Base-by-base conservation (phyloP, 2,113 vertebrate genomes). In the Chaenogobius annularis region DNA sequence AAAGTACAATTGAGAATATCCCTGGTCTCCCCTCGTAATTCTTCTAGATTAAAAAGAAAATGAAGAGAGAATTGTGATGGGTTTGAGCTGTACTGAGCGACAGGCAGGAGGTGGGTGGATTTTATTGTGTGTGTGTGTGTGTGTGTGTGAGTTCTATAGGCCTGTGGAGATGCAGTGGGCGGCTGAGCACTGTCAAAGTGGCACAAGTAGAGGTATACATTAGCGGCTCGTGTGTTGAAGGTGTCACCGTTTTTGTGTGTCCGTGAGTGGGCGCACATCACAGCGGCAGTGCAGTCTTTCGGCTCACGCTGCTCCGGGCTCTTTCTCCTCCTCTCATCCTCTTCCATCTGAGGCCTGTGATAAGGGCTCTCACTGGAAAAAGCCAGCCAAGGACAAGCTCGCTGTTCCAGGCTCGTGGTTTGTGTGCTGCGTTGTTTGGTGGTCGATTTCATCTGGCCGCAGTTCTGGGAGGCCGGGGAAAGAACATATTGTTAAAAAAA, bases 141-240 rank as follows among this genome's bases (percentile, higher is more conserved):
- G 37, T 40, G 37, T 79, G 85, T 56, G 76, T 84, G 73, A 67
- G 79, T 85, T 63, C 82, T 88, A 85, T 80, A 79, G 87, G 85
- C 77, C 73, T 83, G 82, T 82, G 78, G 87, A 87, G 89, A 90
- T 85, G 85, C 81, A 50, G 91, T 92, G 87, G 91, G 91, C 81
- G 87, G 90, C 74, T 69, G 83, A 91, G 90, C 88, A 70, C 89
- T 90, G 90, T 90, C 89, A 89, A 75, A 88, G 85, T 85, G 89
- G 86, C 88, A 85, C 75, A 40, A 63, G 61, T 8, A 63, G 61
- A 63, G 61, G 69, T 78, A 78, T 87, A 85, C 76, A 84, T 86
- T 82, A 73, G 84, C 73, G 84, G 77, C 83, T 81, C 79, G 55
- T 80, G 70, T 80, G 22, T 7, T 12, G 73, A 78, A 72, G 56